Percentiles rank a stretch among this genome's conserved stretches.
Evolutionary conservation across 2,113 vertebrate species (phyloP).

Genomic region (Xenus cinereus): DNA sequence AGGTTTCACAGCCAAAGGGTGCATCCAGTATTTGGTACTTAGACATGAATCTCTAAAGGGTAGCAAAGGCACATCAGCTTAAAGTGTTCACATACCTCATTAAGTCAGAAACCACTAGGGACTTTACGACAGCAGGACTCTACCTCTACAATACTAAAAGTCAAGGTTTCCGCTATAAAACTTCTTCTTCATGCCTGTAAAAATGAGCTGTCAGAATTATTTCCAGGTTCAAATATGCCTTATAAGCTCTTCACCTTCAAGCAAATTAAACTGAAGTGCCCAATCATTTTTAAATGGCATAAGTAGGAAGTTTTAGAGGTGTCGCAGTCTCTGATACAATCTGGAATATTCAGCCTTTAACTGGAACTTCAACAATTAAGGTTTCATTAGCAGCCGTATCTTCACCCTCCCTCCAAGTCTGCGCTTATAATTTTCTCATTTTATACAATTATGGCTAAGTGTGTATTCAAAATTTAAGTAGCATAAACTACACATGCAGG

Average conservation of each 20-base stretch:
- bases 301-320: not conserved
- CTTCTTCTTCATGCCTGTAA: not conserved
- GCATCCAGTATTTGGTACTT: not conserved
- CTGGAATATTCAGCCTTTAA: not conserved
- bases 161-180: constrained; percentile 13
- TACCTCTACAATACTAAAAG: not conserved
- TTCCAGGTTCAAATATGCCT: not conserved
- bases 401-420: not conserved
- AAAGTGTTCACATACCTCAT: not conserved
- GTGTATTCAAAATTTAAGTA: not conserved
- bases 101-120: constrained; percentile 11
- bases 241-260: not conserved
- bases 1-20: not conserved
- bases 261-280: constrained; percentile 47
- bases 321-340: not conserved
- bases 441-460: not conserved
- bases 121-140: not conserved
- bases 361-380: not conserved
- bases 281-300: constrained; percentile 35
- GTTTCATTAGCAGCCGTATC: not conserved
- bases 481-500: not conserved
- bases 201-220: constrained; percentile 36
- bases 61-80: not conserved
- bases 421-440: not conserved
- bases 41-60: not conserved